A percentile compares a stretch with the other conserved stretches of the same genome.
Evolutionary conservation across 2,888 invertebrate species (phyloP).

Genomic region (Tillus elongatus): DNA sequence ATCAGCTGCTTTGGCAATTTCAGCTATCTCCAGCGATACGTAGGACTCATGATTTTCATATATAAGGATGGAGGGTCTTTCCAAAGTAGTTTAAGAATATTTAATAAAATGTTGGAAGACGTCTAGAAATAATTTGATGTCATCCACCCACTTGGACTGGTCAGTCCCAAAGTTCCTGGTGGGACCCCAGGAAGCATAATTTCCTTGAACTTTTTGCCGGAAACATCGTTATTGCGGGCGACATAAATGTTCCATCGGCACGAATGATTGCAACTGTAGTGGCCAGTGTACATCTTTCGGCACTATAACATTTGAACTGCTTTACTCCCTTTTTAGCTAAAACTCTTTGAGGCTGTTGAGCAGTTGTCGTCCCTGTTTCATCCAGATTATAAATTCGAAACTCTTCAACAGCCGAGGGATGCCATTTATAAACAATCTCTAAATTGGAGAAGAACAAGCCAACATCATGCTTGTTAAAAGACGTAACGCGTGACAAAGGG

Average conservation of each 20-base stretch:
- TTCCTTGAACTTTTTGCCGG: conserved; percentile 28
- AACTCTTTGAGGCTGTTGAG: conserved; percentile 20
- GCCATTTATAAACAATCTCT: conserved; percentile 12
- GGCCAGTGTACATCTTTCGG: conserved; percentile 32
- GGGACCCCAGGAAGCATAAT: conserved; percentile 32
- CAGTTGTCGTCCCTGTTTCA: conserved; percentile 22
- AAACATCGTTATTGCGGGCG: conserved; percentile 33
- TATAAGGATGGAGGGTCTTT: conserved; percentile 28
- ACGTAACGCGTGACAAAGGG: conserved; percentile 20
- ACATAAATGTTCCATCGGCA: conserved; percentile 24
- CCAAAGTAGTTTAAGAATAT: conserved; percentile 18
- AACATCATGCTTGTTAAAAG: conserved; percentile 22
- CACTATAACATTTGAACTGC: conserved; percentile 31
- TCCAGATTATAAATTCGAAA: too few species aligned
- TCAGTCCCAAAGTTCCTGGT: conserved; percentile 31
- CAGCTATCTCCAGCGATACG: conserved; percentile 19
- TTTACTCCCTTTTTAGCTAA: conserved; percentile 21
- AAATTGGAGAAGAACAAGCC: conserved; percentile 18
- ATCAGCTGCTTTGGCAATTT: conserved; percentile 32
- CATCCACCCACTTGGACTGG: conserved; percentile 35
- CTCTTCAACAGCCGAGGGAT: conserved; percentile 15
- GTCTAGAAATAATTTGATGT: conserved; percentile 27
- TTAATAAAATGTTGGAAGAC: too few species aligned
- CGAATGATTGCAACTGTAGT: conserved; percentile 30
- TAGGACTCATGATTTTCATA: conserved; percentile 34